These are phyloP conservation scores for Trichogramma pretiosum DNA, from an alignment of 1,140 invertebrate genomes.

Conservation along the genomic window DNA sequence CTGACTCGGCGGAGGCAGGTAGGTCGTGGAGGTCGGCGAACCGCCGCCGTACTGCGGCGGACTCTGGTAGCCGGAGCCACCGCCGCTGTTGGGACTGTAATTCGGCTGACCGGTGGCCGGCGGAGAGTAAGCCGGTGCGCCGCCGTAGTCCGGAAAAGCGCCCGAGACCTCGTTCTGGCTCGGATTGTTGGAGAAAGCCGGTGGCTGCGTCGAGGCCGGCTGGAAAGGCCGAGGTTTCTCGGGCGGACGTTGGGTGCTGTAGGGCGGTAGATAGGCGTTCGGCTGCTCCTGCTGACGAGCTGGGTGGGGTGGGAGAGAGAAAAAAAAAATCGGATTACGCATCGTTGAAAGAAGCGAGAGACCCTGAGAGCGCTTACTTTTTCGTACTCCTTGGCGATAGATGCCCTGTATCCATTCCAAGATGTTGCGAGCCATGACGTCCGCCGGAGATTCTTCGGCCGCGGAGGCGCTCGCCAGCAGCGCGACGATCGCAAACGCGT, in stretches of 20 bases:
- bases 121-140: conserved; percentile 24
- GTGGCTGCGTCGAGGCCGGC: conserved; percentile 33
- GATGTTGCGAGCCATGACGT: conserved; percentile 63
- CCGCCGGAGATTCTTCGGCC: conserved; percentile 36
- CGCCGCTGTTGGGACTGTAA: conserved; percentile 20
- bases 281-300: conserved; percentile 51
- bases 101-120: conserved; percentile 19
- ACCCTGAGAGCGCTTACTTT: conserved; percentile 45
- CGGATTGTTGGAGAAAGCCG: conserved; percentile 24
- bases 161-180: conserved; percentile 29
- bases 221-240: conserved; percentile 61
- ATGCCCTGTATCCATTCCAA: conserved; percentile 63
- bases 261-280: conserved; percentile 50
- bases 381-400: conserved; percentile 56
- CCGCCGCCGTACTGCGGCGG: conserved; percentile 12
- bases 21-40: conserved; percentile 32
- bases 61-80: conserved; percentile 15
- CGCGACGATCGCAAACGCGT: not conserved
- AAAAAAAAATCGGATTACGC: no score
- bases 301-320: no score
- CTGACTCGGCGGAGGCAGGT: conserved; percentile 22
- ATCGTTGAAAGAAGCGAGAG: no score
- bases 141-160: conserved; percentile 26
- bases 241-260: conserved; percentile 50
- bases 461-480: not conserved